A percentile compares a stretch with the other conserved stretches of the same genome.
phyloP scores from a whole-genome alignment of 1,140 invertebrate genomes.

The Diprion similis region DNA sequence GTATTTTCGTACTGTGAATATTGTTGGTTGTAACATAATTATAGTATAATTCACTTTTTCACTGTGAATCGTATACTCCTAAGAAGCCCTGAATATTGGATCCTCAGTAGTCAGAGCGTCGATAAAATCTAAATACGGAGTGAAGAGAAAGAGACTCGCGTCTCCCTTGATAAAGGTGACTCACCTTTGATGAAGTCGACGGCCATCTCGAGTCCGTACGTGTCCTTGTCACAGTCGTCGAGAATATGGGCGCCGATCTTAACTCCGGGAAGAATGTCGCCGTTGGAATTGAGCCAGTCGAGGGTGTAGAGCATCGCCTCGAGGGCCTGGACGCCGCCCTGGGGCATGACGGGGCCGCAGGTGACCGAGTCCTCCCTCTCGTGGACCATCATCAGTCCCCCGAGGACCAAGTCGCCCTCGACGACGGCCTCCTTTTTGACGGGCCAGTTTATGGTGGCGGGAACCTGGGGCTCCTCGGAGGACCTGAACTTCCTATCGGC shows the following conservation, averaged over 20 bases:
- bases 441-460: slow-evolving; percentile 70
- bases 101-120: no score
- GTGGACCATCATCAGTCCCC: slow-evolving; percentile 96
- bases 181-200: slow-evolving; percentile 97
- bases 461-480: slow-evolving; percentile 31
- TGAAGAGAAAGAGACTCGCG: no score
- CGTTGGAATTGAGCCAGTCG: slow-evolving; percentile 78
- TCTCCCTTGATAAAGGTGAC: slow-evolving; percentile 37
- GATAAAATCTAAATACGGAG: no score
- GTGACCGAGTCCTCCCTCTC: slow-evolving; percentile 83
- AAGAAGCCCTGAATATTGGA: no score
- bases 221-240: slow-evolving; percentile 96
- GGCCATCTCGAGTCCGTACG: slow-evolving; percentile 94
- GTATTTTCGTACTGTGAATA: no score
- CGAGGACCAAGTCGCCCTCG: slow-evolving; percentile 84
- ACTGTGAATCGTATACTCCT: no score
- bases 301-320: slow-evolving; percentile 93
- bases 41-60: no score
- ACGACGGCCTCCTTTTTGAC: slow-evolving; percentile 85
- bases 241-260: slow-evolving; percentile 87
- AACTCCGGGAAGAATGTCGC: slow-evolving; percentile 74
- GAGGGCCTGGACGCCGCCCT: slow-evolving; percentile 89
- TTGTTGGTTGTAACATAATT: no score
- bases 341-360: slow-evolving; percentile 93
- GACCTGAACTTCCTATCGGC: slow-evolving; percentile 38